Evolutionary conservation across 2,113 vertebrate genomes (phyloP).

Genomic region (Lutjanus erythropterus): DNA sequence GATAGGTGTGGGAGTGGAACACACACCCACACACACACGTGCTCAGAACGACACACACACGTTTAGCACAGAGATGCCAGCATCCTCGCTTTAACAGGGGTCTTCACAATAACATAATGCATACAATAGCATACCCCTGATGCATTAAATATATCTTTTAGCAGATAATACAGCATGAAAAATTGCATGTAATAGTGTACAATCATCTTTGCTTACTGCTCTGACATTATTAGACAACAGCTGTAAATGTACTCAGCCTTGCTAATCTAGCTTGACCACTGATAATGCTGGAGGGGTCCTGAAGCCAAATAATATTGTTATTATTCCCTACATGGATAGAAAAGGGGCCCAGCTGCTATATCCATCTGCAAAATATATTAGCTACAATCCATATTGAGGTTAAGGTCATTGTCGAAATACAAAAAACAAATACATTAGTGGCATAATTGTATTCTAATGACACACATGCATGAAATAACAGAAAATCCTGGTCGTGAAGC

Average conservation of each 20-base stretch:
- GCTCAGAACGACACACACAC: neutral
- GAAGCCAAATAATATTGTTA: constrained; percentile 28
- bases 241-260: constrained; percentile 30
- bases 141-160: constrained; percentile 3
- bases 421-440: neutral
- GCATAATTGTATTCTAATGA: neutral
- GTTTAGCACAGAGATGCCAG: neutral
- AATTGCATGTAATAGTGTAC: constrained; percentile 27
- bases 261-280: constrained; percentile 27
- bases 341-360: neutral
- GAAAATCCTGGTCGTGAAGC: neutral
- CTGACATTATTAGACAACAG: constrained; percentile 8
- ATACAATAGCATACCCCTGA: neutral
- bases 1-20: neutral
- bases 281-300: constrained; percentile 1
- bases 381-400: neutral
- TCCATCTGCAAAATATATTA: neutral
- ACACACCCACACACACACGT: neutral
- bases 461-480: neutral
- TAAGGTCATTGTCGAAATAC: constrained; percentile 3
- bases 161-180: constrained; percentile 12
- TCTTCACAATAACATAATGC: neutral
- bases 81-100: neutral
- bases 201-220: constrained; percentile 3
- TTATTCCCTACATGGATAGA: constrained; percentile 9